Evolutionary conservation across 92 coral and sea anemone genomes (phyloP).

Genomic region (Heteractis magnifica): DNA sequence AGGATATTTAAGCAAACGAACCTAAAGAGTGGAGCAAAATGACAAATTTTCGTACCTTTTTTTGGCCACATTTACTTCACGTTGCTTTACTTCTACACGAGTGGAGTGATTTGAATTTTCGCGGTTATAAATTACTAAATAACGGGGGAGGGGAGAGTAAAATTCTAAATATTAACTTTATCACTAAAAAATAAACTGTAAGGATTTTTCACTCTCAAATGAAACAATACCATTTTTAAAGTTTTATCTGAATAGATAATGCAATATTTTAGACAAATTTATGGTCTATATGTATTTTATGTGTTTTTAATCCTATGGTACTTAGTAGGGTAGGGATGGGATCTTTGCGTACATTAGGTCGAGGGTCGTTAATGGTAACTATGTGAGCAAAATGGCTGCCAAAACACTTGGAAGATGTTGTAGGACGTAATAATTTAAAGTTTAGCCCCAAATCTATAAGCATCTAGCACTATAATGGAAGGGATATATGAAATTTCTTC

Average conservation of each 20-base stretch:
- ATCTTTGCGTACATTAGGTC: conserved; percentile 8
- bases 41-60: neutral
- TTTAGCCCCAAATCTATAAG: neutral
- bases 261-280: neutral
- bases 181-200: neutral
- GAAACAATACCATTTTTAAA: neutral
- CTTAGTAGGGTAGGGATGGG: conserved; percentile 4
- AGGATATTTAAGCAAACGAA: neutral
- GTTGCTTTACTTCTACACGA: neutral
- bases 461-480: conserved; percentile 50
- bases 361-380: conserved; percentile 37
- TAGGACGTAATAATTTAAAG: neutral
- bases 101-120: neutral
- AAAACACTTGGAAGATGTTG: neutral
- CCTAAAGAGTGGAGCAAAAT: neutral
- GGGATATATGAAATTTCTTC: conserved; percentile 92
- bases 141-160: conserved; percentile 17
- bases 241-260: neutral
- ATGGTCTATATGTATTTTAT: neutral
- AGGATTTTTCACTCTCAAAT: neutral
- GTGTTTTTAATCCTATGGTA: neutral
- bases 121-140: neutral
- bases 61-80: neutral
- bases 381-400: conserved; percentile 51
- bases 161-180: neutral